Conservation (phyloP, 2,888 invertebrate genomes). For the Pyrocoelia pectoralis region DNA sequence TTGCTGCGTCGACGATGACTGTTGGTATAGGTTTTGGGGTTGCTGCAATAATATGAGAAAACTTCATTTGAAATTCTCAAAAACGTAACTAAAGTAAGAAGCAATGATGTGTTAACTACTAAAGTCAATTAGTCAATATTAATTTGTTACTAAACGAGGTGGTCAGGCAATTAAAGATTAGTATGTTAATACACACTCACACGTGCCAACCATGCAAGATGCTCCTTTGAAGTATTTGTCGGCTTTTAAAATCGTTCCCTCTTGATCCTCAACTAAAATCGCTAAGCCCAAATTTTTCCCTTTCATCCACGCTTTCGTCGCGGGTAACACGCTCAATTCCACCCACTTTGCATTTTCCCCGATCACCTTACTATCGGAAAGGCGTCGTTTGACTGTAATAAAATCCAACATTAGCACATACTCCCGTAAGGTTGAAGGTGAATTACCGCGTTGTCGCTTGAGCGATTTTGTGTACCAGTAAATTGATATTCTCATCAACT, state of each 20-base stretch:
- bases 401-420: neutral
- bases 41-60: constrained; percentile 49
- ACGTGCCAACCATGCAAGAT: constrained; percentile 61
- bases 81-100: neutral
- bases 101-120: neutral
- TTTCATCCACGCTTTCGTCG: constrained; percentile 57
- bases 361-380: constrained; percentile 62
- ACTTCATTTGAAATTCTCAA: neutral
- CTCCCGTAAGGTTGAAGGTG: neutral
- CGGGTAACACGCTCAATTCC: constrained; percentile 61
- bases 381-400: constrained; percentile 59
- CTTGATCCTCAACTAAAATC: constrained; percentile 69
- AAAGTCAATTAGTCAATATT: constrained; percentile 4
- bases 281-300: constrained; percentile 61
- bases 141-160: constrained; percentile 11
- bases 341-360: constrained; percentile 57
- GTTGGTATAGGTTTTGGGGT: constrained; percentile 60
- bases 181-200: constrained; percentile 54
- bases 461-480: constrained; percentile 66
- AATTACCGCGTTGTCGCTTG: constrained; percentile 65
- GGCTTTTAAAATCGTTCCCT: constrained; percentile 62
- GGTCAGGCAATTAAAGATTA: constrained; percentile 21
- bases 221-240: constrained; percentile 62
- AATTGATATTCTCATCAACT: constrained; percentile 65
- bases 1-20: constrained; percentile 55